A percentile compares a stretch with the other conserved stretches of the same genome.
Evolutionary conservation across 2,888 invertebrate genomes (phyloP).

Genomic region (Drosophila multiciliata): DNA sequence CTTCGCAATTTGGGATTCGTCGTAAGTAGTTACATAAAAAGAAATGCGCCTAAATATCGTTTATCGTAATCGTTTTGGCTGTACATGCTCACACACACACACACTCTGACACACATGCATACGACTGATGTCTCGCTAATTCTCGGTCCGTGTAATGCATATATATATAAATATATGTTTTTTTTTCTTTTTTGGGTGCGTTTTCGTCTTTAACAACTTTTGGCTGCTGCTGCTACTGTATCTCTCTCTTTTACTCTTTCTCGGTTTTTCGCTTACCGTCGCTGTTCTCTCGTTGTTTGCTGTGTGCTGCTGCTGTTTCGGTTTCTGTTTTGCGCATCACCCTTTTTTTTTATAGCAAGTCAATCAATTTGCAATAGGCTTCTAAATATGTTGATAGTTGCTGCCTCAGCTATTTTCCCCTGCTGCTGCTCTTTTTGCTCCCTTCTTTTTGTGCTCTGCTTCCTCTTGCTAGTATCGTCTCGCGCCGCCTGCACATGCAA

Average conservation of each 20-base stretch:
- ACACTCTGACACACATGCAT: constrained; percentile 5
- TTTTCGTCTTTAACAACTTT: constrained; percentile 63
- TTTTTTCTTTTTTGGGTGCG: constrained; percentile 37
- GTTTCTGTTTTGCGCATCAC: constrained; percentile 56
- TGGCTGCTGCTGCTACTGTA: constrained; percentile 43
- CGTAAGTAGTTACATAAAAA: constrained; percentile 51
- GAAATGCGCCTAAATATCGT: constrained; percentile 44
- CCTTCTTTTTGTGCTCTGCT: constrained; percentile 19
- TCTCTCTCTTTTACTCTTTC: constrained; percentile 19
- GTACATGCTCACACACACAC: constrained; percentile 13
- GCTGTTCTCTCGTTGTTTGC: constrained; percentile 21
- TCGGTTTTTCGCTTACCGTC: constrained; percentile 19
- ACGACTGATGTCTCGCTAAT: neutral
- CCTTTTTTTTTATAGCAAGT: constrained; percentile 38
- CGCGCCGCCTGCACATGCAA: constrained; percentile 59
- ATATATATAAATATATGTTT: constrained; percentile 12
- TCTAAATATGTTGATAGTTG: constrained; percentile 45
- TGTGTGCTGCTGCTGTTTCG: constrained; percentile 20
- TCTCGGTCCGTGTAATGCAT: constrained; percentile 5
- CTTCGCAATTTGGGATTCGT: constrained; percentile 27
- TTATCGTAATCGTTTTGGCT: constrained; percentile 53
- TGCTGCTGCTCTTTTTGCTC: neutral
- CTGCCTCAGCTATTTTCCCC: constrained; percentile 47
- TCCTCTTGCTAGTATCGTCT: constrained; percentile 26
- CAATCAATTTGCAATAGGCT: constrained; percentile 62